Percentiles rank a stretch among this genome's conserved stretches.
These are phyloP conservation scores for Ceratotherium simum DNA, from an alignment of 2,113 vertebrate species.

Conservation along the genomic window DNA sequence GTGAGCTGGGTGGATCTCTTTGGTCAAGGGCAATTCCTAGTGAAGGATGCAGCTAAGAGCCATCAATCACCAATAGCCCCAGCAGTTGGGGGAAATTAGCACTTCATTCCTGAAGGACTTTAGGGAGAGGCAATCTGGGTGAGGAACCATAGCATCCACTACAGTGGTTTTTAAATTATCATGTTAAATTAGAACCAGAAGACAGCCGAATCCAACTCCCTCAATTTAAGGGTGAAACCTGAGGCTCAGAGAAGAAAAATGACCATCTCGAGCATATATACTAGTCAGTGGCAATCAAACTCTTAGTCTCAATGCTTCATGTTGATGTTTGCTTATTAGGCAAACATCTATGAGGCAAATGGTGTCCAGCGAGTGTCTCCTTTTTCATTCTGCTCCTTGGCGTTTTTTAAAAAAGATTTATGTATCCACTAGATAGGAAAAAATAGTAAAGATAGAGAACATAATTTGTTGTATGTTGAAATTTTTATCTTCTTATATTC, in stretches of 20 bases:
- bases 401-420: not conserved
- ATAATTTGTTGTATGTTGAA: not conserved
- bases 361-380: not conserved
- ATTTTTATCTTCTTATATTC: not conserved
- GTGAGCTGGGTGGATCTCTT: not conserved
- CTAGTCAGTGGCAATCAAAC: not conserved
- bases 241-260: not conserved
- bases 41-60: not conserved
- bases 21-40: not conserved
- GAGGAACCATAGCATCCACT: not conserved
- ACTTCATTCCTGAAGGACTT: not conserved
- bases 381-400: slow-evolving; percentile 5
- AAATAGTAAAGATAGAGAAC: not conserved
- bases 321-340: not conserved
- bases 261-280: not conserved
- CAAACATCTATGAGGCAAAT: not conserved
- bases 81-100: not conserved
- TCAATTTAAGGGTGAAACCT: not conserved
- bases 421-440: not conserved
- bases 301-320: not conserved
- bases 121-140: not conserved
- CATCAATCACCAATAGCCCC: not conserved
- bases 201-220: not conserved
- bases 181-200: not conserved
- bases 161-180: not conserved